phyloP scores from a whole-genome alignment of 2,888 invertebrate genomes.

The Ischnus inquisitorius region DNA sequence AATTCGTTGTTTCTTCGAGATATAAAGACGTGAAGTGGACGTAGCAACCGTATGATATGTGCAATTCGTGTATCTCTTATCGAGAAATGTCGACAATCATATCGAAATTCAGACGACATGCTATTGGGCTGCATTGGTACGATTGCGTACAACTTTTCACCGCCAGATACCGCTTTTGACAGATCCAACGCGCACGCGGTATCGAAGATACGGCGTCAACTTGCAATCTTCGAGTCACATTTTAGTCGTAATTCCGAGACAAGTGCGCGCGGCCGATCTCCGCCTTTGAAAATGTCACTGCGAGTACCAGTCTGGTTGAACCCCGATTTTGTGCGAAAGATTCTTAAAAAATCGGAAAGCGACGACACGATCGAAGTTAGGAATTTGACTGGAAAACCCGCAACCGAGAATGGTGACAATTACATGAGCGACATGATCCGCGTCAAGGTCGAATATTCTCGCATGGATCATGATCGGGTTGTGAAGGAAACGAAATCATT shows the following conservation, averaged over 20 bases:
- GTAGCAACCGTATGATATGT: no score
- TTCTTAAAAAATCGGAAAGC: constrained; percentile 75
- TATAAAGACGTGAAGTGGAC: no score
- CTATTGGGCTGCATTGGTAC: no score
- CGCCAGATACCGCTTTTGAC: background rate
- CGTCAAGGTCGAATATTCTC: background rate
- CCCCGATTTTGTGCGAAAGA: constrained; percentile 74
- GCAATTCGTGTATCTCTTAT: no score
- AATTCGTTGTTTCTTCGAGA: no score
- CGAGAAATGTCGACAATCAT: no score
- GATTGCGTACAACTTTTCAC: background rate
- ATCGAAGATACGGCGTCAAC: background rate
- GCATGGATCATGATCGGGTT: constrained; percentile 68
- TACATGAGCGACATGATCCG: constrained; percentile 65
- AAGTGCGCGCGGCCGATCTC: no score
- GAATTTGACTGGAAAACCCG: constrained; percentile 75
- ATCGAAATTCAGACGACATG: no score
- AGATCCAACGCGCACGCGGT: background rate
- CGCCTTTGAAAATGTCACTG: background rate
- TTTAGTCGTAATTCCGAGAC: background rate
- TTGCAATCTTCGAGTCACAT: background rate
- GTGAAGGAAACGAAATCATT: constrained; percentile 74
- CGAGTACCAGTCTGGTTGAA: constrained; percentile 76
- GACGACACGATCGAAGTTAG: constrained; percentile 77
- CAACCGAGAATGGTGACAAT: constrained; percentile 82